Base-by-base conservation (phyloP, 2,113 vertebrate species). In the Mesocricetus auratus region DNA sequence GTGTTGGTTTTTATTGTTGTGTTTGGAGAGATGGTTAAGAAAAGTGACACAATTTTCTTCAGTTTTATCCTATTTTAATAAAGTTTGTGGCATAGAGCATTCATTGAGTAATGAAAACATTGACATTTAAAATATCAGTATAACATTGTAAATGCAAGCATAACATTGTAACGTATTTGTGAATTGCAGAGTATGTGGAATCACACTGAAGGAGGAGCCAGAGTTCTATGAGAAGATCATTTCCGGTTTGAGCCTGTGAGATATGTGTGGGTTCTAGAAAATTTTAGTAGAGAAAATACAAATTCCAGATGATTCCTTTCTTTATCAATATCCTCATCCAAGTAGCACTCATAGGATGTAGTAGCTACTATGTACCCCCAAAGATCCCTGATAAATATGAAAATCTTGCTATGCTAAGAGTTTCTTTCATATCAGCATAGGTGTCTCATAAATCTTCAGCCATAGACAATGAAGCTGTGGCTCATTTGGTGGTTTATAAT, bases 201-300 rank as follows among this genome's bases (percentile, higher is more conserved):
- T 39, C 86, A 77, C 5, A 92, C 45, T 31, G 7, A 60, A 85
- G 9, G 60, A 90, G 39, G 5, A 82, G 17, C 29, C 53, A 50
- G n/a, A 71, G 39, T 75, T 19, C 69, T 88, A 26, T 64, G 60
- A 90, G 45, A 58, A 56, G 13, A 36, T 50, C 29, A 36, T 62
- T 87, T 5, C 36, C 91, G 9, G 1, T 66, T 0, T 4, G 2
- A 68, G 68, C 68, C 33, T 83, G 24, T 19, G 36, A 90, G 13
- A 33, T 26, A 29, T 53, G 7, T 24, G 36, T 22, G 39, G 26
- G 68, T 22, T 45, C 36, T 60, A 24, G 22, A 69, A 4, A 36
- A 88, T 86, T 91, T 86, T 50, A 83, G 58, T 17, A 47, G 24
- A 77, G 91, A 94, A 79, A 77, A 83, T 4, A n/a, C 17, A 50